Evolutionary conservation across 2,888 invertebrate genomes (phyloP).

Genomic region (Drosophila limbata): DNA sequence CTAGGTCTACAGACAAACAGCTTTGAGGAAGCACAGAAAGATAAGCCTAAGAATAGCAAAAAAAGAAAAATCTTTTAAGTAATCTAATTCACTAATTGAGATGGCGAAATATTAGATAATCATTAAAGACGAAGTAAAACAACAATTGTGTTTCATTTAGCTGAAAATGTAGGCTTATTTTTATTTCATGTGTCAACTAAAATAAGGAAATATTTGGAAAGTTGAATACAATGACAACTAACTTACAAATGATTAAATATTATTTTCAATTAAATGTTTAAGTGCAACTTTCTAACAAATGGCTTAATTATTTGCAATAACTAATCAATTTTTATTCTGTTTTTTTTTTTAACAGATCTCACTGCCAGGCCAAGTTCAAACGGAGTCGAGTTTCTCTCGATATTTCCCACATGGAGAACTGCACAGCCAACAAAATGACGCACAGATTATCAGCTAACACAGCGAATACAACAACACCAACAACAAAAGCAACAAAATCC

Average conservation of each 20-base stretch:
- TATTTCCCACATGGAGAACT: constrained; percentile 16
- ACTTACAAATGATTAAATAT: too few species aligned
- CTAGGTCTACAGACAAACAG: neutral
- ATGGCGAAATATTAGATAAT: neutral
- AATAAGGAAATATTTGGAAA: too few species aligned
- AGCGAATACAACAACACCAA: constrained; percentile 13
- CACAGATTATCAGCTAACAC: constrained; percentile 39
- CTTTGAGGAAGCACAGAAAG: neutral
- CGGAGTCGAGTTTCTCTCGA: constrained; percentile 12
- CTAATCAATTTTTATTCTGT: neutral
- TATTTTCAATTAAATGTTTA: neutral
- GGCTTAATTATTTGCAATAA: neutral
- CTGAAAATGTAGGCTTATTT: too few species aligned
- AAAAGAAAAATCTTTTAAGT: neutral
- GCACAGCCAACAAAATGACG: constrained; percentile 51
- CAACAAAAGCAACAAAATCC: constrained; percentile 25
- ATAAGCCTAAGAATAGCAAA: constrained; percentile 1
- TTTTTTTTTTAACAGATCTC: constrained; percentile 59
- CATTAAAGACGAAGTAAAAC: neutral
- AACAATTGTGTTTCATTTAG: neutral
- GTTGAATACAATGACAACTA: too few species aligned
- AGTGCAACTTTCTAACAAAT: neutral
- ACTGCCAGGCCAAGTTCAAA: constrained; percentile 44
- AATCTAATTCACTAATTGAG: neutral
- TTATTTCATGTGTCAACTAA: too few species aligned